Percentiles rank a stretch among this genome's conserved stretches.
These are phyloP conservation scores for Sapajus apella DNA, from an alignment of 2,113 vertebrate genomes.

Conservation along the genomic window DNA sequence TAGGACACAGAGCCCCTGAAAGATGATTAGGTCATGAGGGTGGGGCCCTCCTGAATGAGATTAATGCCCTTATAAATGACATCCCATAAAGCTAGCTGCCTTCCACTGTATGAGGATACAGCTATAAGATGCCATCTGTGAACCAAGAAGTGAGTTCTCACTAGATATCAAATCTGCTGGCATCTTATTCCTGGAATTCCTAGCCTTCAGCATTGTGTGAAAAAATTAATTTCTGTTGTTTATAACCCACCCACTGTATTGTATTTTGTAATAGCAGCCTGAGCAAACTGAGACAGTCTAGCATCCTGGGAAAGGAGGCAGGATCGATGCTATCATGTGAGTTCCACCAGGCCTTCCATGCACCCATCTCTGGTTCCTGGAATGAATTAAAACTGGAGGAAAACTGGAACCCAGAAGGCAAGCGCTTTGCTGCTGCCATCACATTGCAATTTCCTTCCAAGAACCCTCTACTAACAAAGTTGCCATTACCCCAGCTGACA, in stretches of 20 bases:
- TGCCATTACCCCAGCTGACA: neutral
- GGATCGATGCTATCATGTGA: neutral
- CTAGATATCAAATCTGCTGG: neutral
- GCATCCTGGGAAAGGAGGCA: neutral
- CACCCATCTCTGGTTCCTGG: rapidly evolving
- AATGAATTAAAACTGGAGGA: neutral
- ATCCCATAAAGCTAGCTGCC: neutral
- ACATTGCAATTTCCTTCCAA: neutral
- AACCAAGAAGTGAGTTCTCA: neutral
- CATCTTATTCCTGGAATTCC: neutral
- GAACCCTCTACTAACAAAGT: neutral
- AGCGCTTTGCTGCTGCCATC: neutral
- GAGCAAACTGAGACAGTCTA: neutral
- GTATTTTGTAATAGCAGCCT: neutral
- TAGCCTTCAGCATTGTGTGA: neutral
- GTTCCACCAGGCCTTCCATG: neutral
- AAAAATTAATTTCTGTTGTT: neutral
- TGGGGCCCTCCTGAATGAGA: neutral
- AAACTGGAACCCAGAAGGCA: neutral
- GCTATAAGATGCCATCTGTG: neutral
- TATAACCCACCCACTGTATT: neutral
- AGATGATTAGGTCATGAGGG: neutral
- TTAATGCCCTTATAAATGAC: neutral
- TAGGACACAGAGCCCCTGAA: too few relatives aligned
- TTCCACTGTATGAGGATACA: neutral